Evolutionary conservation across 2,113 vertebrate species (phyloP).

Genomic region (Irena cyanogastra): DNA sequence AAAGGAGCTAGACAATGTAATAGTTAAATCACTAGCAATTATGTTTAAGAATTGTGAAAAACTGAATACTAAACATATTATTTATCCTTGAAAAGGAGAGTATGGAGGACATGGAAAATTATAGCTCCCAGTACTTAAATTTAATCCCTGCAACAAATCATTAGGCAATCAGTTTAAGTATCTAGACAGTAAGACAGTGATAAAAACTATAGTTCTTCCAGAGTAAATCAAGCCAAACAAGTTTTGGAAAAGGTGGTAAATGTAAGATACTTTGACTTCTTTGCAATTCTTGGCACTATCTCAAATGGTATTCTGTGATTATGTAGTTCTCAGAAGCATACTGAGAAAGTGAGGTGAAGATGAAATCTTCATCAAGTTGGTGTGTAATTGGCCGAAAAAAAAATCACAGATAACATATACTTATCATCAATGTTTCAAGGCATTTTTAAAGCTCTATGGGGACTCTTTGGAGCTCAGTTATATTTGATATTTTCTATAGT

Average conservation of each 20-base stretch:
- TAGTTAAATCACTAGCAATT: neutral
- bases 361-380: neutral
- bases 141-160: neutral
- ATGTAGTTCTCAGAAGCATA: neutral
- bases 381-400: neutral
- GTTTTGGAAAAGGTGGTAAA: neutral
- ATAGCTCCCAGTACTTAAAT: neutral
- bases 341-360: neutral
- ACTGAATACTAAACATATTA: neutral
- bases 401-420: neutral
- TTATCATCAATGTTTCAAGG: neutral
- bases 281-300: too few relatives aligned
- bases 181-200: neutral
- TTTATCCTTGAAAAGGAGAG: neutral
- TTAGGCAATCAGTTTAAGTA: slow-evolving; percentile 5
- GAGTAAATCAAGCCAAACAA: neutral
- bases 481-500: neutral
- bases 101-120: neutral
- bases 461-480: neutral
- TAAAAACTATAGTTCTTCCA: neutral
- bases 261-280: neutral
- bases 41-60: neutral
- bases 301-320: too few relatives aligned
- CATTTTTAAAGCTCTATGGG: neutral
- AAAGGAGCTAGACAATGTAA: neutral